These are phyloP conservation scores for Uropetala carovei DNA, from an alignment of 2,888 invertebrate genomes.

Conservation along the genomic window DNA sequence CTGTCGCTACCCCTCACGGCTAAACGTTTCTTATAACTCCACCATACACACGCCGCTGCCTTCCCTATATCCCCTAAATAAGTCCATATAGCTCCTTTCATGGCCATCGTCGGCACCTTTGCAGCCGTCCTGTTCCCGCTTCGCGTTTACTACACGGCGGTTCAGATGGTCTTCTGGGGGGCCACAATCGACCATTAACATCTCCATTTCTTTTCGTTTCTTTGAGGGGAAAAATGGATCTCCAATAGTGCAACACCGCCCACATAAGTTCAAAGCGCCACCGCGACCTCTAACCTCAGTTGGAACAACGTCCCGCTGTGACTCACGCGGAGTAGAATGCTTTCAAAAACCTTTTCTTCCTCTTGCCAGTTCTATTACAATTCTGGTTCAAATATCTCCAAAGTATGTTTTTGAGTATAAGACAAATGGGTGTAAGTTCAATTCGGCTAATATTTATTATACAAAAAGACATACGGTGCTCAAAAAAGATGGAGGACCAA, in stretches of 20 bases:
- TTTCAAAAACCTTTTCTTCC: not conserved
- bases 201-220: not conserved
- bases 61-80: not conserved
- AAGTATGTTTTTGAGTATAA: not conserved
- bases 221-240: not conserved
- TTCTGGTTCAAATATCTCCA: not conserved
- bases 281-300: not conserved
- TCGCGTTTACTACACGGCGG: not conserved
- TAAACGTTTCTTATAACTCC: no score
- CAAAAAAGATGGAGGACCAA: no score
- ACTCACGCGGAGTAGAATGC: not conserved
- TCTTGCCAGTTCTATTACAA: not conserved
- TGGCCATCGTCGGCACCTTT: not conserved
- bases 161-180: not conserved
- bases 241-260: not conserved
- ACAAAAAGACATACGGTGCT: not conserved
- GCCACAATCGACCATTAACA: not conserved
- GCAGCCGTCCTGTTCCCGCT: not conserved
- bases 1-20: no score
- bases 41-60: no score
- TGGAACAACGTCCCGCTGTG: not conserved
- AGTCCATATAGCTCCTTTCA: not conserved
- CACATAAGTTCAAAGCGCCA: not conserved
- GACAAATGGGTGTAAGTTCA: not conserved
- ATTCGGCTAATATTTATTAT: not conserved